Percentiles rank a stretch among this genome's conserved stretches.
Evolutionary conservation across 2,888 invertebrate species (phyloP).

Genomic region (Pyrocoelia pectoralis): DNA sequence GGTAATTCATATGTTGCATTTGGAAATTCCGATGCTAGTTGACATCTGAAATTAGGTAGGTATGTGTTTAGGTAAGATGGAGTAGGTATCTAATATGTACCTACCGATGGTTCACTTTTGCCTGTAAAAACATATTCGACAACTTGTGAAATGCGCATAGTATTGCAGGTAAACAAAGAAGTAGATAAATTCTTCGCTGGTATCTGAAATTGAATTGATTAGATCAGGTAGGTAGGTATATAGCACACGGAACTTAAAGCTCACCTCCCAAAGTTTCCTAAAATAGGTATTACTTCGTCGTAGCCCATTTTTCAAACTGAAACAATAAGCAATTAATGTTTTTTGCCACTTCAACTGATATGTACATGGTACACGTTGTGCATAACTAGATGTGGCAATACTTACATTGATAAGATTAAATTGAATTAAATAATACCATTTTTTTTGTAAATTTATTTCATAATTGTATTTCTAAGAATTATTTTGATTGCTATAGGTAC

Average conservation of each 20-base stretch:
- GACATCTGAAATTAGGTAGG: constrained; percentile 63
- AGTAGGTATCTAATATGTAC: too few relatives aligned
- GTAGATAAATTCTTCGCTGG: constrained; percentile 72
- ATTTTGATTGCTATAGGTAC: too few relatives aligned
- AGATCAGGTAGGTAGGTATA: too few relatives aligned
- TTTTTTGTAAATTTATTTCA: too few relatives aligned
- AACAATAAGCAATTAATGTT: neutral
- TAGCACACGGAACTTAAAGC: neutral
- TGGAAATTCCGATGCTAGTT: constrained; percentile 60
- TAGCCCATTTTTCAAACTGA: constrained; percentile 66
- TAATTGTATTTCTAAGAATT: too few relatives aligned
- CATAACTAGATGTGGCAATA: too few relatives aligned
- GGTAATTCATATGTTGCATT: constrained; percentile 64
- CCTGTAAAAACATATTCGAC: constrained; percentile 74
- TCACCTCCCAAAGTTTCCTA: constrained; percentile 73
- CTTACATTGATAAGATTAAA: too few relatives aligned
- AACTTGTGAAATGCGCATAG: constrained; percentile 78
- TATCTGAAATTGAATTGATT: constrained; percentile 56
- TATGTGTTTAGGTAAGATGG: neutral
- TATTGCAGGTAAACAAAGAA: constrained; percentile 75
- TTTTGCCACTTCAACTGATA: too few relatives aligned
- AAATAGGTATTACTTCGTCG: constrained; percentile 71
- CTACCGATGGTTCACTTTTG: constrained; percentile 71
- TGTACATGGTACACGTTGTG: too few relatives aligned
- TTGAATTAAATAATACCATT: too few relatives aligned